A percentile compares a stretch with the other conserved stretches of the same genome.
Conservation (phyloP, 1,140 invertebrate species). For the Pseudomyrmex gracilis region DNA sequence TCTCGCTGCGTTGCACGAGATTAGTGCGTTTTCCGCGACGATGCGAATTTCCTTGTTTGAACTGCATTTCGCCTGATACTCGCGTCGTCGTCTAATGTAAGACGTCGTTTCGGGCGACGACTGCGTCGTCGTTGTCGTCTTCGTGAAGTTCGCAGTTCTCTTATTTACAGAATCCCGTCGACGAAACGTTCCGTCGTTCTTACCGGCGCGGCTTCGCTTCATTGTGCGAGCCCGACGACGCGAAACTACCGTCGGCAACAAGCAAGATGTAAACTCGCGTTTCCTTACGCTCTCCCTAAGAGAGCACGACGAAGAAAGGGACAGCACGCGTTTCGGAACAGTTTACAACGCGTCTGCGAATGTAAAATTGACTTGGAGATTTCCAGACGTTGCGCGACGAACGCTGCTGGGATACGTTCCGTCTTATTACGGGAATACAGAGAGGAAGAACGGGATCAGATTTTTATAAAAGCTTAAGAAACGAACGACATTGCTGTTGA, state of each 20-base stretch:
- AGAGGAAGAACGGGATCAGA: too few species aligned
- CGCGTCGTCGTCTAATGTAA: slow-evolving; percentile 9
- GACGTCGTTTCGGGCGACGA: slow-evolving; percentile 12
- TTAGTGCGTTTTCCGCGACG: slow-evolving; percentile 14
- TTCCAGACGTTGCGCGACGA: neutral
- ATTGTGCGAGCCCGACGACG: slow-evolving; percentile 49
- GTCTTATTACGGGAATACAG: neutral
- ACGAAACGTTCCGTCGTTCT: slow-evolving; percentile 52
- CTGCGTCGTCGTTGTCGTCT: neutral
- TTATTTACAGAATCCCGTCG: slow-evolving; percentile 48
- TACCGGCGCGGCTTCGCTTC: slow-evolving; percentile 31
- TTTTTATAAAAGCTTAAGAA: too few species aligned
- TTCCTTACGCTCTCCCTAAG: neutral
- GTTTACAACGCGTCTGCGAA: neutral
- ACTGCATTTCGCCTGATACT: slow-evolving; percentile 22
- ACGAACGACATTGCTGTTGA: too few species aligned
- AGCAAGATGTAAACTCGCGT: slow-evolving; percentile 42
- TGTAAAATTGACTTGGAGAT: neutral
- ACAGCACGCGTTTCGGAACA: neutral
- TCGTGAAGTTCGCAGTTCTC: slow-evolving; percentile 31
- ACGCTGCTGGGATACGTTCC: neutral
- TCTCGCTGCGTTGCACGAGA: neutral
- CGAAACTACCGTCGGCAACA: slow-evolving; percentile 26
- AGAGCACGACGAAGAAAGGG: neutral
- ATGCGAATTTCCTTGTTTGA: slow-evolving; percentile 46